Base-by-base conservation (phyloP, 1,140 invertebrate species). In the Rhopalosiphum maidis region DNA sequence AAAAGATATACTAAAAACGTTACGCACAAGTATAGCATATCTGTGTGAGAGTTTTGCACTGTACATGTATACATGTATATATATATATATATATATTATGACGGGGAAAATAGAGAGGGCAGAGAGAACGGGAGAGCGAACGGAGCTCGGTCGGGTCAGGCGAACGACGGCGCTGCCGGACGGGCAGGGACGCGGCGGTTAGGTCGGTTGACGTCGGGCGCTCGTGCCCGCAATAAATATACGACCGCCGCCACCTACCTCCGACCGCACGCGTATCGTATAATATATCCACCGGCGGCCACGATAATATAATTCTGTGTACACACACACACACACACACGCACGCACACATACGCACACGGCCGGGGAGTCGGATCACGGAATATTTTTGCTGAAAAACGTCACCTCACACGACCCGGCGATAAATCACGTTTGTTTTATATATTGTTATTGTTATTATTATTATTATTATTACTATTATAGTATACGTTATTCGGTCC, bases 351-450 rank as follows among this genome's bases (percentile, higher is more conserved):
- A 51, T 8, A 8, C 9, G 18, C 30, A 30, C 25, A 87, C 15
- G 43, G 9, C 43, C 41, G 41, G 23, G 43, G 46, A 55, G 87
- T 91, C 41, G 90, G 90, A 91, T 91, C 90, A 68, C 90, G 90
- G 41, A 91, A 91, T 91, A 91, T 91, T 77, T 77, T 91, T 60
- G 41, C 90, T 43, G 90, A 91, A 91, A 91, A 91, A 91, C 43
- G 90, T 91, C 90, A 77, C 90, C 54, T 91, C 37, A 82, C 91
- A 92, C 77, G 68, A 92, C 91, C 91, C 91, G 22, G 30, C 77
- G 68, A 92, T 92, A 92, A 92, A 92, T 92, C 91, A 92, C 83
- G 68, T 83, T 92, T 92, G 91, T 92, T 92, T 83, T 83, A 51
- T 92, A 51, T 77, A 46, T 35, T 18, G 48, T 51, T 51, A 54